Percentiles rank a stretch among this genome's conserved stretches.
Evolutionary conservation across 2,888 invertebrate species (phyloP).

Genomic region (Cremastobaeus sp.): DNA sequence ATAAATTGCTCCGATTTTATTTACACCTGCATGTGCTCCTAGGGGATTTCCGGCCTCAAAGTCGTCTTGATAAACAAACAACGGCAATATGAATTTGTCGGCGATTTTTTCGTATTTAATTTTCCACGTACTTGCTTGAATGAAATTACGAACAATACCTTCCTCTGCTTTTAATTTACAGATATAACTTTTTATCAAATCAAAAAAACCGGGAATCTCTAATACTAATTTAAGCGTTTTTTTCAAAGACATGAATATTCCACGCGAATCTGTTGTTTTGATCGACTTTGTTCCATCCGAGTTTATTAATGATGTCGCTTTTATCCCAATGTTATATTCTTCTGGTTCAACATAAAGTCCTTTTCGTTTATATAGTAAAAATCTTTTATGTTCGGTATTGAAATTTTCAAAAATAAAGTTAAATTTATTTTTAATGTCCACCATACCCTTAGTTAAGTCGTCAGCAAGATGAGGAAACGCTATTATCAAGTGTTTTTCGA

Average conservation of each 20-base stretch:
- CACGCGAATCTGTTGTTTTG: not conserved
- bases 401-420: conserved; percentile 3
- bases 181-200: conserved; percentile 1
- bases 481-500: conserved; percentile 4
- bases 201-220: not conserved
- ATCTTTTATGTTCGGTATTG: conserved; percentile 11
- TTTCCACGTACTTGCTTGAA: conserved; percentile 1
- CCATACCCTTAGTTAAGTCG: not conserved
- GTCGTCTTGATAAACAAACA: conserved; percentile 2
- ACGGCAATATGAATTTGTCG: not conserved
- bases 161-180: not conserved
- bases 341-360: not conserved
- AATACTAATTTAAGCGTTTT: not conserved
- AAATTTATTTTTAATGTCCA: not conserved
- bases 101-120: not conserved
- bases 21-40: conserved; percentile 1
- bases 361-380: conserved; percentile 5
- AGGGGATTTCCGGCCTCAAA: conserved; percentile 3
- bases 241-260: not conserved
- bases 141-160: not conserved
- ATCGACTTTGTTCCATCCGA: not conserved
- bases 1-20: conserved; percentile 2
- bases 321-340: conserved; percentile 3
- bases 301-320: not conserved
- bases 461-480: not conserved